Evolutionary conservation across 2,888 invertebrate genomes (phyloP).

Genomic region (Synanthedon andrenaeformis): DNA sequence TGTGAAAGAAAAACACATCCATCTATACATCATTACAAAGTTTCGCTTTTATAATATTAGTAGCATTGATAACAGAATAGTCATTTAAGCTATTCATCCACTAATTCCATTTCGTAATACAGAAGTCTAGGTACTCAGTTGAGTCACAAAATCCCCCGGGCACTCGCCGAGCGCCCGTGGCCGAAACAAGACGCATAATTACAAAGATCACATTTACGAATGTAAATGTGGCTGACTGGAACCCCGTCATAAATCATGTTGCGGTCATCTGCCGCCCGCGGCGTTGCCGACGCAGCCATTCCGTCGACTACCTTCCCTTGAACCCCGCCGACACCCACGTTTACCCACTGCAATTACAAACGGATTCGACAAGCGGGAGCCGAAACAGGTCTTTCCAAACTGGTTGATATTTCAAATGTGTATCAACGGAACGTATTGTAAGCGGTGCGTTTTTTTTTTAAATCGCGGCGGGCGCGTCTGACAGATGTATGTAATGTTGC

Average conservation of each 20-base stretch:
- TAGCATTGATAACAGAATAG: no score
- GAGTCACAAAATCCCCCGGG: background rate
- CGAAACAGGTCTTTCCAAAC: background rate
- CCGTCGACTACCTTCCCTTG: constrained; percentile 13
- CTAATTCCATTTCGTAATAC: background rate
- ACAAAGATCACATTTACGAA: constrained; percentile 61
- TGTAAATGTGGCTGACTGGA: constrained; percentile 50
- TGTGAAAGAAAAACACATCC: no score
- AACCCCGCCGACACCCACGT: constrained; percentile 5
- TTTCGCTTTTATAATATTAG: no score
- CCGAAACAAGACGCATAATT: constrained; percentile 57
- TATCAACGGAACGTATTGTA: constrained; percentile 46
- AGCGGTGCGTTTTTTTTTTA: constrained; percentile 50
- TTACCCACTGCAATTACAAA: background rate
- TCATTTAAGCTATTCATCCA: no score
- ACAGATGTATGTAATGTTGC: constrained; percentile 63
- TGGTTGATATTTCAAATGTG: constrained; percentile 32
- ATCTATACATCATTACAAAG: no score
- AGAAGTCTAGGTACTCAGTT: background rate
- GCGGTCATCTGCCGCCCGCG: constrained; percentile 67
- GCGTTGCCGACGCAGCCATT: constrained; percentile 40
- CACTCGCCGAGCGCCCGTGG: constrained; percentile 30
- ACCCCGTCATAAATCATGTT: constrained; percentile 55
- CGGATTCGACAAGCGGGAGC: background rate
- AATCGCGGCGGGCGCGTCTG: constrained; percentile 50